Conservation (phyloP, 2,888 invertebrate species). For the Byasa hedistus region DNA sequence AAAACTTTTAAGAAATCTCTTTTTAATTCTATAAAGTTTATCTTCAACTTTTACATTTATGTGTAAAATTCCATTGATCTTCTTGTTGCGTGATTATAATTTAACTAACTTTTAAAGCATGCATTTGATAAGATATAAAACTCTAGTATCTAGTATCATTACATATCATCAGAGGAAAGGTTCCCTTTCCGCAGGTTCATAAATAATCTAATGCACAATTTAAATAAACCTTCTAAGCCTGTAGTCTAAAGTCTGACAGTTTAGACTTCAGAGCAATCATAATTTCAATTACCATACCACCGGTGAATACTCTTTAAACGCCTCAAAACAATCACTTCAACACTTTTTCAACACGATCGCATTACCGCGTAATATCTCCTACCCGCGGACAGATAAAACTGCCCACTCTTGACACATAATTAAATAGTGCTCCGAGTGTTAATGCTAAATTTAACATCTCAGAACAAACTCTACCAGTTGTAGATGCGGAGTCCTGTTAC, state of each 20-base stretch:
- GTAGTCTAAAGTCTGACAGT: constrained; percentile 11
- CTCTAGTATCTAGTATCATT: no score
- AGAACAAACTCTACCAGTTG: constrained; percentile 53
- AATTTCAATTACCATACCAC: constrained; percentile 27
- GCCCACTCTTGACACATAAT: constrained; percentile 70
- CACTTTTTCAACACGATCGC: constrained; percentile 25
- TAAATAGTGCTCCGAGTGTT: constrained; percentile 76
- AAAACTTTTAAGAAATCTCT: no score
- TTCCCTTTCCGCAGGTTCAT: background rate
- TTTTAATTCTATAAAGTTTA: no score
- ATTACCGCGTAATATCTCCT: constrained; percentile 42
- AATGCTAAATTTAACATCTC: constrained; percentile 77
- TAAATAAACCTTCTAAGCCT: constrained; percentile 3
- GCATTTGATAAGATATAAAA: no score
- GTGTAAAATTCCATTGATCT: no score
- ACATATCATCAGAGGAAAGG: background rate
- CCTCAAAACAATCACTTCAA: constrained; percentile 29
- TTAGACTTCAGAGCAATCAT: constrained; percentile 14
- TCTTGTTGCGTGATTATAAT: no score
- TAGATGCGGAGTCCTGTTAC: constrained; percentile 30
- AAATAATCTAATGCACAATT: background rate
- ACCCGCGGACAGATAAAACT: constrained; percentile 39
- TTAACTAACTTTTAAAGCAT: no score
- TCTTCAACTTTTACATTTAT: no score
- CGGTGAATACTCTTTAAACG: constrained; percentile 21